Base-by-base conservation (phyloP, 1,140 invertebrate genomes). In the Chionoecetes opilio region DNA sequence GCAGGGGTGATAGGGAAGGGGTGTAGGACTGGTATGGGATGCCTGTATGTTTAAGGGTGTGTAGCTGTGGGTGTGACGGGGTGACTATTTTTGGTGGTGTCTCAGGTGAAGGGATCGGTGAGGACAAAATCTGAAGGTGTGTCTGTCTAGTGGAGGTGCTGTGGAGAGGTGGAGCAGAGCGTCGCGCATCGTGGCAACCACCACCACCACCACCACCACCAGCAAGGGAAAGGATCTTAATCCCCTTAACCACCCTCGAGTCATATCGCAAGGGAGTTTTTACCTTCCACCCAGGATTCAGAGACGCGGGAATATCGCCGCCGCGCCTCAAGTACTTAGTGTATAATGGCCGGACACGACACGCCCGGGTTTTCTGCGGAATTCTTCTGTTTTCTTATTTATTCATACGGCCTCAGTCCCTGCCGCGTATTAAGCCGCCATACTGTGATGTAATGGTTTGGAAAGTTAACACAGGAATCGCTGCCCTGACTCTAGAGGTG, bases 201-300 rank as follows among this genome's bases (percentile, higher is more conserved):
- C 46, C 46, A 53, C 46, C 46, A 53, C 46, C 46, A 53, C 11
- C 46, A 53, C 21, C 46, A 53, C 21, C 63, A 75, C 26, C 21
- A 75, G 63, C 6, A 31, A 53, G 92, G 85, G 41, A 88, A 93
- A 93, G 92, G 84, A 88, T 89, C 85, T 93, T 93, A 93, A 93
- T 93, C 92, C 92, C 85, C 46, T 93, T 93, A 93, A 93, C 92
- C 92, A 93, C 92, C 92, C 92, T 93, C 63, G 92, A 93, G 85
- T 93, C 92, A 93, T 88, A 93, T 88, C 85, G 92, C 92, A 93
- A 46, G 32, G 85, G 85, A 93, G 92, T 93, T 93, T 93, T 93
- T 93, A 93, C 92, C 92, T 93, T 93, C 38, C 32, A 75, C 92
- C 84, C 6, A 53, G 92, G 84, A 75, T 88, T 88, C 85, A 46